Evolutionary conservation across 2,888 invertebrate genomes (phyloP), one percentile per base, ranked within the genome.

Genomic region (Spatulosminthurus flaviceps): DNA sequence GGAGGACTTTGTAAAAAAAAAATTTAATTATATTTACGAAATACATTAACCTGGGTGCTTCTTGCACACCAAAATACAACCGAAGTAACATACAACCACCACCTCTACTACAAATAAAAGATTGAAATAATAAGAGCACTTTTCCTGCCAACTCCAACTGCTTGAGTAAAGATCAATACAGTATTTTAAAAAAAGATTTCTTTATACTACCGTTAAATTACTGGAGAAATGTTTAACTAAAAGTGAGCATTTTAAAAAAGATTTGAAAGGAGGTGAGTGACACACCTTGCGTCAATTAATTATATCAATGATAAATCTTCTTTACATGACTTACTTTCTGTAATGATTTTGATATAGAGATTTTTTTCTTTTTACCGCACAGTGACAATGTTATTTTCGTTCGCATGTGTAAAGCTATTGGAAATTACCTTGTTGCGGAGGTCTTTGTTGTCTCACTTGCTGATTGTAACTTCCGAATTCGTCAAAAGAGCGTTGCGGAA

Each of bases 401-500:
- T 26, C 34, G 41, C 19, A 34, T 19, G 16, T 22, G 66, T 66
- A 66, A n/a, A 74, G 51, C 34, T 77, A 77, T 67, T 77, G 72
- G 64, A 78, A 78, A 64, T 70, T 78, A 78, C 78, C 78, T 78
- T 78, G 78, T 60, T 78, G 77, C 2, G 29, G 41, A 66, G 66
- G 78, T 29, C 51, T 71, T 41, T 71, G 72, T 26, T 78, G 78
- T 72, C 78, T 71, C 21, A 77, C 77, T 67, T 67, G 41, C 42
- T 71, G 75, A 16, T 60, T 51, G 24, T 71, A 72, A 60, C 74
- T 79, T 28, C 42, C 67, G 60, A 79, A 79, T n/a, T 77, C 78
- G 42, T 76, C 75, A 66, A 77, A 71, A n/a, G 75, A 86, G 81
- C 82, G 80, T 79, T 82, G 81, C 76, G 83, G 82, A 70, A 82